These are phyloP conservation scores for Enteromius radiatus DNA, from an alignment of 2,797 vertebrate species.

Conservation along the genomic window DNA sequence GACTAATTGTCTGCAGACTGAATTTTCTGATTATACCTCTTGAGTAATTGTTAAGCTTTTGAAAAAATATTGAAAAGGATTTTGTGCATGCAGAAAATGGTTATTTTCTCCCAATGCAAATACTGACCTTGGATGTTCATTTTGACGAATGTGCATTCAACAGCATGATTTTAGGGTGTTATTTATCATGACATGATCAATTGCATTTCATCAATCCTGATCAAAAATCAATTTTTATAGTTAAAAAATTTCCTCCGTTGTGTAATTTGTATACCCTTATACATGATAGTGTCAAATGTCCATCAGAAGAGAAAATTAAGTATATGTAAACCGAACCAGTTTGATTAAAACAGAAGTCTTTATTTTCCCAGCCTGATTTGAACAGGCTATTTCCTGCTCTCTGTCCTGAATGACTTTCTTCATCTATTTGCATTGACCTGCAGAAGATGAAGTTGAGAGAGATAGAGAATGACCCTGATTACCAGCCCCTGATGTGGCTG, in stretches of 20 bases:
- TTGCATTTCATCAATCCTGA: constrained; percentile 11
- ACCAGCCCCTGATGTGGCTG: constrained; percentile 66
- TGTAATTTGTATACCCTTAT: background rate
- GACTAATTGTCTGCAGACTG: background rate
- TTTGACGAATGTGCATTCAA: constrained; percentile 17
- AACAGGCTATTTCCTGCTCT: background rate
- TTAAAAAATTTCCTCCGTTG: background rate
- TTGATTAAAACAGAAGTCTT: constrained; percentile 10
- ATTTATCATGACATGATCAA: constrained; percentile 15
- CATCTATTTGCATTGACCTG: constrained; percentile 43
- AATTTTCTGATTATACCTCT: background rate
- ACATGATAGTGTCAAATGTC: background rate
- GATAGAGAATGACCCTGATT: constrained; percentile 46
- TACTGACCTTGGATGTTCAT: background rate
- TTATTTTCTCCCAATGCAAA: constrained; percentile 13
- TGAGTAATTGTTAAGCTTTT: background rate
- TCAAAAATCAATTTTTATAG: constrained; percentile 14
- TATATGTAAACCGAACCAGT: background rate
- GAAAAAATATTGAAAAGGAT: background rate
- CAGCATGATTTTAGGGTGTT: constrained; percentile 14
- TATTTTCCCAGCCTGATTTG: background rate
- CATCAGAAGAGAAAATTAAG: constrained; percentile 8
- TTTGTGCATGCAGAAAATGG: background rate
- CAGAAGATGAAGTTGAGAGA: constrained; percentile 41
- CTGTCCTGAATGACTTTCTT: constrained; percentile 40